Conservation (phyloP, 2,888 invertebrate genomes). For the Athalia cordata region DNA sequence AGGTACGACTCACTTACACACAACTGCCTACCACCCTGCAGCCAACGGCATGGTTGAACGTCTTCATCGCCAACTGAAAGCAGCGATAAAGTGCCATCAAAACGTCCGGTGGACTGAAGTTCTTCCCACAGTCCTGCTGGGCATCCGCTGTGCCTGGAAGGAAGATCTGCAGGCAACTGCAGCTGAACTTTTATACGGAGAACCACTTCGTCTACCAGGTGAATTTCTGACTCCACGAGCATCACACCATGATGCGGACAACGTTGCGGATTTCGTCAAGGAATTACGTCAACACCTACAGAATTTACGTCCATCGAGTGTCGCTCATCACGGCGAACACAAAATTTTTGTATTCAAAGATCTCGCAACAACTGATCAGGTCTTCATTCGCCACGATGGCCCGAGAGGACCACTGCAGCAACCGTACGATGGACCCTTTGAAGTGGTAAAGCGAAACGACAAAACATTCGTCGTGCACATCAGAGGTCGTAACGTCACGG, state of each 20-base stretch:
- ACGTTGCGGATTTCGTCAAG: conserved; percentile 20
- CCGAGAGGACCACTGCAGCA: conserved; percentile 47
- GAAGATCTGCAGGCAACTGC: conserved; percentile 59
- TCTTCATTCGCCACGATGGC: conserved; percentile 48
- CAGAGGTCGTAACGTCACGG: conserved; percentile 34
- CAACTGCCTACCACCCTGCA: conserved; percentile 49
- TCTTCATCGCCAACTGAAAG: conserved; percentile 53
- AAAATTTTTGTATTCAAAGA: conserved; percentile 49
- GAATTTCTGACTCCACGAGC: conserved; percentile 54
- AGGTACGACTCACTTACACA: conserved; percentile 46
- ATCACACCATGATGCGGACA: background rate
- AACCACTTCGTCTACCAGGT: conserved; percentile 56
- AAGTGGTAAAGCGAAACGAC: conserved; percentile 42
- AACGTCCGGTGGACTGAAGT: conserved; percentile 52
- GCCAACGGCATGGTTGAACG: conserved; percentile 53
- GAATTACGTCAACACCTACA: conserved; percentile 39
- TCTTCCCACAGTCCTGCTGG: conserved; percentile 57
- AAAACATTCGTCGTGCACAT: conserved; percentile 45
- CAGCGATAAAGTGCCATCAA: conserved; percentile 54
- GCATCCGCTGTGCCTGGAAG: conserved; percentile 56
- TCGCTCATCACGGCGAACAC: conserved; percentile 10
- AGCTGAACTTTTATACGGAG: conserved; percentile 58
- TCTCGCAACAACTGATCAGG: conserved; percentile 48
- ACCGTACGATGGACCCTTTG: conserved; percentile 51
- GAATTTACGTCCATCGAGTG: conserved; percentile 25